phyloP scores from a whole-genome alignment of 2,888 invertebrate species.

The Archips xylosteana region DNA sequence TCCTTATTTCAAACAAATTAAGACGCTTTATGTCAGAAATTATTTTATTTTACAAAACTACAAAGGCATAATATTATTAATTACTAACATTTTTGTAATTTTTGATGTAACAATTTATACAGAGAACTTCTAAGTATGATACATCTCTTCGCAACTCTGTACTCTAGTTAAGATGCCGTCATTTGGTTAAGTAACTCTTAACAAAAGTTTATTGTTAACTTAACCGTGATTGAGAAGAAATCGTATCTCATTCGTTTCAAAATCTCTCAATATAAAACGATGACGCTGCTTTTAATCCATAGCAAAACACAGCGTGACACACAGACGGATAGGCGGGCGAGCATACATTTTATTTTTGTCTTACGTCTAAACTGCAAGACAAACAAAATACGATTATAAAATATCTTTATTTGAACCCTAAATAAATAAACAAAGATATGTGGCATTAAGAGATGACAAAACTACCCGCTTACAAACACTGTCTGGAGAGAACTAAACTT shows the following conservation, averaged over 20 bases:
- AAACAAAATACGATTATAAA: too few relatives aligned
- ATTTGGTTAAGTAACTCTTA: slow-evolving; percentile 22
- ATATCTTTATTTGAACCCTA: too few relatives aligned
- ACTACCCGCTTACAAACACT: too few relatives aligned
- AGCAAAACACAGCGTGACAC: slow-evolving; percentile 11
- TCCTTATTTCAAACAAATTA: too few relatives aligned
- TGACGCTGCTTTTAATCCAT: slow-evolving; percentile 19
- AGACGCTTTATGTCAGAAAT: too few relatives aligned
- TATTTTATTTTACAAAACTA: too few relatives aligned
- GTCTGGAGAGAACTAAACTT: too few relatives aligned
- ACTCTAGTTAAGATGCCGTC: slow-evolving; percentile 6
- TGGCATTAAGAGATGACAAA: too few relatives aligned
- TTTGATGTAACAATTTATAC: not conserved
- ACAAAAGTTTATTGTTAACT: slow-evolving; percentile 25
- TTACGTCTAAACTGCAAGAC: too few relatives aligned
- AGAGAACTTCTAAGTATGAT: not conserved
- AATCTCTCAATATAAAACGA: slow-evolving; percentile 32
- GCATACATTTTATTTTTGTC: not conserved
- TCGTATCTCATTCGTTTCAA: slow-evolving; percentile 14
- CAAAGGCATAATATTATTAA: too few relatives aligned
- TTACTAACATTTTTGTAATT: too few relatives aligned
- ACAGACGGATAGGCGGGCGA: not conserved
- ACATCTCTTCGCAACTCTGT: not conserved
- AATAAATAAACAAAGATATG: too few relatives aligned
- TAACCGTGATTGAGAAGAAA: slow-evolving; percentile 21